Evolutionary conservation across 2,888 invertebrate genomes (phyloP).

Genomic region (Selenia dentaria): DNA sequence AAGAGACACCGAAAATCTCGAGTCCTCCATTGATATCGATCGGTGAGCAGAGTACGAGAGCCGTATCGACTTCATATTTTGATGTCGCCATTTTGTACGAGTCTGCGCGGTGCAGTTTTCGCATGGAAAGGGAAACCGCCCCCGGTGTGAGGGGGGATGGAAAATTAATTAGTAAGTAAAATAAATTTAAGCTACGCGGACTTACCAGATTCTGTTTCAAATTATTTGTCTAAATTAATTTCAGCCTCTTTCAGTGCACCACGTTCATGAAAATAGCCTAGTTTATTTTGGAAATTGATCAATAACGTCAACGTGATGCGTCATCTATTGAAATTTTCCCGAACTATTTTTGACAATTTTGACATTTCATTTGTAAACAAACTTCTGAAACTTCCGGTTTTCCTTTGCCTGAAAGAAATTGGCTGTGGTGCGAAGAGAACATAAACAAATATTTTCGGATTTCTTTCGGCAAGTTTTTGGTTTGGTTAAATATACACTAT

Average conservation of each 20-base stretch:
- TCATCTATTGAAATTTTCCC: slow-evolving; percentile 62
- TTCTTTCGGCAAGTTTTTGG: too few species aligned
- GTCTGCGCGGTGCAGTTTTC: slow-evolving; percentile 87
- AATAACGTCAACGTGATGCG: slow-evolving; percentile 68
- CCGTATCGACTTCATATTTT: slow-evolving; percentile 79
- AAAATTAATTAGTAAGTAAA: slow-evolving; percentile 53
- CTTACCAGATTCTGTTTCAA: slow-evolving; percentile 57
- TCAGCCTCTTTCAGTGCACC: slow-evolving; percentile 42
- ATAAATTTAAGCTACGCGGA: slow-evolving; percentile 40
- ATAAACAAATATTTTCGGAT: too few species aligned
- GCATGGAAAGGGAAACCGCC: slow-evolving; percentile 80
- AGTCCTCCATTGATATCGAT: slow-evolving; percentile 87
- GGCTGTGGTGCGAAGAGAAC: too few species aligned
- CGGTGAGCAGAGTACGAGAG: slow-evolving; percentile 80
- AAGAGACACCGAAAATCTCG: slow-evolving; percentile 75
- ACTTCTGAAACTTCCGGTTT: slow-evolving; percentile 20
- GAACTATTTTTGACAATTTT: slow-evolving; percentile 39
- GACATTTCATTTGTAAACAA: slow-evolving; percentile 49
- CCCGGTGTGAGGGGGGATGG: slow-evolving; percentile 75
- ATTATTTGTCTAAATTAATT: slow-evolving; percentile 50
- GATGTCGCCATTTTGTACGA: slow-evolving; percentile 88
- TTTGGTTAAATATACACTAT: too few species aligned
- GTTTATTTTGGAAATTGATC: slow-evolving; percentile 82
- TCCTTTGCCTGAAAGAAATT: too few species aligned
- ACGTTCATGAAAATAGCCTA: slow-evolving; percentile 67